These are phyloP conservation scores for Platycheirus albimanus DNA, from an alignment of 2,888 invertebrate species.

Conservation along the genomic window DNA sequence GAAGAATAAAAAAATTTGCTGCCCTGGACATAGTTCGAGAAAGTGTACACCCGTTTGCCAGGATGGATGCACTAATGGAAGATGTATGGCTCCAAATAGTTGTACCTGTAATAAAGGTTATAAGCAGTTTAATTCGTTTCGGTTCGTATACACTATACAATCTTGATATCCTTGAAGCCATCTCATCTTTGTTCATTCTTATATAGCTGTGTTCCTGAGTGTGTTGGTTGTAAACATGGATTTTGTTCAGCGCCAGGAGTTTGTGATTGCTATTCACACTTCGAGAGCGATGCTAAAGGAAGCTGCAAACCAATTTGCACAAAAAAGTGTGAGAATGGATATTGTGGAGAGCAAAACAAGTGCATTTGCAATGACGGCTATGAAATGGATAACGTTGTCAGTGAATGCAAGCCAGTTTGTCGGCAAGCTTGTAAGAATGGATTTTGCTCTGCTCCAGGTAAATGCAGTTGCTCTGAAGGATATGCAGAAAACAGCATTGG, in stretches of 20 bases:
- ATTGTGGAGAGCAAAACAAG: slow-evolving; percentile 83
- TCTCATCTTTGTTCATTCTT: slow-evolving; percentile 57
- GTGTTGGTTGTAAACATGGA: slow-evolving; percentile 78
- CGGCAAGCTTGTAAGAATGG: slow-evolving; percentile 78
- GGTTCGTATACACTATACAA: slow-evolving; percentile 72
- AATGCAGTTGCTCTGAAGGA: slow-evolving; percentile 82
- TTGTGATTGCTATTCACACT: slow-evolving; percentile 78
- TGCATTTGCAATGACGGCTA: slow-evolving; percentile 85
- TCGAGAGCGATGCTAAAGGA: slow-evolving; percentile 72
- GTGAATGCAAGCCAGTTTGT: slow-evolving; percentile 73
- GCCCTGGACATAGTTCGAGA: slow-evolving; percentile 69
- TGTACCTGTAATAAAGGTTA: slow-evolving; percentile 82
- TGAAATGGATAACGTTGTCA: slow-evolving; percentile 77
- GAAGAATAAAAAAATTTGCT: slow-evolving; percentile 74
- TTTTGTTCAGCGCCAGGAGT: slow-evolving; percentile 77
- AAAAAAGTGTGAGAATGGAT: slow-evolving; percentile 78
- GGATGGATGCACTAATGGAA: slow-evolving; percentile 75
- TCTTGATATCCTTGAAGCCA: not conserved
- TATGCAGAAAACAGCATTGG: slow-evolving; percentile 80
- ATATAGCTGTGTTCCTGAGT: slow-evolving; percentile 78
- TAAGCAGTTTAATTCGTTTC: slow-evolving; percentile 75
- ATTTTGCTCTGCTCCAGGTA: slow-evolving; percentile 77
- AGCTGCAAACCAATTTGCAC: slow-evolving; percentile 79
- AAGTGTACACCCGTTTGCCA: slow-evolving; percentile 76
- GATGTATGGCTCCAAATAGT: slow-evolving; percentile 79